Base-by-base conservation (phyloP, 2,797 vertebrate genomes). In the Channallabes apus region DNA sequence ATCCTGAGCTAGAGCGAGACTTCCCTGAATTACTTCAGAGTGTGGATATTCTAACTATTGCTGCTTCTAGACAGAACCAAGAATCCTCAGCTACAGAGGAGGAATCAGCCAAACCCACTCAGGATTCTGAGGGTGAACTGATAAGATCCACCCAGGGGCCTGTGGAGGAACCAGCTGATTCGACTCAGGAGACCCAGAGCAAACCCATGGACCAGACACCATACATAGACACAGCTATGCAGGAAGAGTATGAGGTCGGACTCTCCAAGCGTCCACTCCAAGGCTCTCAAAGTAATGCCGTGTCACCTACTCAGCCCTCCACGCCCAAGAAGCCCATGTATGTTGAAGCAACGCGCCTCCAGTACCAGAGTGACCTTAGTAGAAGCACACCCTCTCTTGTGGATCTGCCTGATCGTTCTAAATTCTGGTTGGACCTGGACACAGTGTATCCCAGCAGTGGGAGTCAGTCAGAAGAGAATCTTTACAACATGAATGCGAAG, bases 291-390 rank as follows among this genome's bases (percentile, higher is more conserved):
- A 96, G 96, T 88, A 96, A 94, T 0, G 96, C 96, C 32, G 93
- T 94, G 82, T 97, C 97, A 1, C 98, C 97, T 82, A 97, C 96
- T 0, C 96, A 96, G 79, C 96, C 97, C 29, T 97, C 96, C 0
- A 89, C 95, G 64, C 96, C 97, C 72, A 99, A 99, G 92, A 95
- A 95, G 92, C 96, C 95, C 7, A 90, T 97, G 24, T 96, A 96
- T 90, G 90, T 96, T 51, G 95, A 95, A 41, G 91, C 93, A 56
- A 82, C 79, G 3, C 64, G 73, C 24, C 82, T 93, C 46, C 95
- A 93, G 86, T 92, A 95, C 80, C 96, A 96, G 90, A 93, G 94
- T 3, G 96, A 97, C 88, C 91, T 97, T 87, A 97, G 96, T 87
- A 95, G 93, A 87, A 98, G 97, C 93, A 96, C 95, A 24, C 95